Evolutionary conservation across 1,140 invertebrate genomes (phyloP), one percentile per base, ranked within the genome.

Genomic region (Eueides isabella): DNA sequence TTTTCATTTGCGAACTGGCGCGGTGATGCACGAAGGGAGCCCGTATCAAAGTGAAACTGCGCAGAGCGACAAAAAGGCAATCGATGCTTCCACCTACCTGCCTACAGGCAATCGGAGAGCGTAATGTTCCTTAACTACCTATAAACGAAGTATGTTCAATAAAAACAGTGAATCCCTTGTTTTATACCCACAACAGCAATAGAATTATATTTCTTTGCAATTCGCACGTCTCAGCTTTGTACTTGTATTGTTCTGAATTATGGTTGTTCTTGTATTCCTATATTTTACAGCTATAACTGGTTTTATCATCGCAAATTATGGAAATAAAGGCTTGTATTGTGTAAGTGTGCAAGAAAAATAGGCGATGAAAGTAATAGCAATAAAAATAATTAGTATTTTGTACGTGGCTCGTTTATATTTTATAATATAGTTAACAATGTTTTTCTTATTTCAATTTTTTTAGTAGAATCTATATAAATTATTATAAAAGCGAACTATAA

Each of bases 61-160:
- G 68, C 61, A 68, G 64, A 74, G 66, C 71, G 74, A 71, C 76
- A 80, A 80, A 79, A 77, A 75, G 78, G 71, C 79, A 80, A 80
- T 80, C 79, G 76, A 80, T 80, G 30, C 67, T 48, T 67, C 75
- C 77, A 73, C 71, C 76, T 71, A 80, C 76, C 79, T 80, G 79
- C 73, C 73, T 78, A 75, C 66, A 78, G 68, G 64, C 67, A 69
- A 72, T 80, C 71, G 73, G 48, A 72, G 71, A 76, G 73, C 74
- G 76, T 80, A 73, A 70, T 80, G 75, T 67, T 67, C 61, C 71
- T 80, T 80, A 80, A 80, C 73, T 26, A 55, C 48, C 48, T 12
- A 55, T 79, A 76, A 68, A 68, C 71, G 48, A 55, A 55, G 23
- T 55, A 61, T 72, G 61, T 71, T 64, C 73, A 28, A 66, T 23